Conservation (phyloP, 1,140 invertebrate species). For the Choristoneura fumiferana region DNA sequence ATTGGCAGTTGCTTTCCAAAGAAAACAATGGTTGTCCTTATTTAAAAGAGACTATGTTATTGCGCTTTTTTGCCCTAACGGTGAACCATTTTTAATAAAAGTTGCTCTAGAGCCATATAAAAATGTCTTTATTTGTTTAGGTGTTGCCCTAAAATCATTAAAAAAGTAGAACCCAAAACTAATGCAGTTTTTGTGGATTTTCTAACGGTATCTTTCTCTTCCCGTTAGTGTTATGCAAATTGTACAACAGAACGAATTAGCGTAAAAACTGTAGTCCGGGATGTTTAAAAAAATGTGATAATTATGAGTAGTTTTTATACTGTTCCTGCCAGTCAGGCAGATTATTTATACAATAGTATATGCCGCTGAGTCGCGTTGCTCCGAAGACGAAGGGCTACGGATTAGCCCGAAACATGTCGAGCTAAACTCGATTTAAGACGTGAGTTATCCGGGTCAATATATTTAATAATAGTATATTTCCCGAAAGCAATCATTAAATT, state of each 20-base stretch:
- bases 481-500: no score
- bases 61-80: conserved; percentile 39
- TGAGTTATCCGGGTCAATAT: no score
- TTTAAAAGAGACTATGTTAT: conserved; percentile 24
- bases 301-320: no score
- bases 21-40: conserved; percentile 2
- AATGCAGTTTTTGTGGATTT: conserved; percentile 43
- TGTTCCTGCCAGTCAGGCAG: no score
- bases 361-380: no score
- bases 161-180: conserved; percentile 60
- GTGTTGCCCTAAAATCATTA: conserved; percentile 51
- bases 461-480: no score
- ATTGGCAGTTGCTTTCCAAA: conserved; percentile 7
- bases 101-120: conserved; percentile 43
- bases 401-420: no score
- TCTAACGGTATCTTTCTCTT: conserved; percentile 38
- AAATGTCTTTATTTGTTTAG: conserved; percentile 59
- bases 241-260: conserved; percentile 36
- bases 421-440: no score
- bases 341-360: no score
- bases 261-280: conserved; percentile 25
- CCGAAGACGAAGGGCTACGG: no score
- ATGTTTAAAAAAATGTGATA: no score
- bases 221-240: conserved; percentile 47
- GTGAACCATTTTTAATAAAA: conserved; percentile 38